These are phyloP conservation scores for Oceanodroma leucorhoa DNA, from an alignment of 2,797 vertebrate species.

Conservation along the genomic window DNA sequence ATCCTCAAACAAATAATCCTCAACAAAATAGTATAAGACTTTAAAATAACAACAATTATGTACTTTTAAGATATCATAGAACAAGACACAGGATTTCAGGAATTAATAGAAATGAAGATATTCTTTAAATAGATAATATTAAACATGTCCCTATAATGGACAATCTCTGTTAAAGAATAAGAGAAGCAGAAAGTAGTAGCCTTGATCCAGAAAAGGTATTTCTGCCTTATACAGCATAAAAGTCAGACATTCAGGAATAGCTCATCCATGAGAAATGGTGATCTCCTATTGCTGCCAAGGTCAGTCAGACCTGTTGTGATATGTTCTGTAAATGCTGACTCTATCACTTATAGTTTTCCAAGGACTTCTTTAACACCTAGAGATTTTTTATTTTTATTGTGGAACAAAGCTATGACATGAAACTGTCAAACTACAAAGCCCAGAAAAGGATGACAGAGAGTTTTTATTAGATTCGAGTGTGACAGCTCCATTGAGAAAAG, in stretches of 20 bases:
- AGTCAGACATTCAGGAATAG: conserved; percentile 26
- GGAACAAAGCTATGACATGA: background rate
- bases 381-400: conserved; percentile 45
- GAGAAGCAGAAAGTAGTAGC: background rate
- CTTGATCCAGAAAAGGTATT: conserved; percentile 38
- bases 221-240: conserved; percentile 15
- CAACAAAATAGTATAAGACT: background rate
- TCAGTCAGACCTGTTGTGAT: conserved; percentile 30
- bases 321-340: conserved; percentile 38
- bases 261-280: conserved; percentile 38
- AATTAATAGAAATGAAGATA: background rate
- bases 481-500: background rate
- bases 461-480: conserved; percentile 15
- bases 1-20: conserved; percentile 1
- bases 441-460: conserved; percentile 18
- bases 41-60: background rate
- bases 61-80: background rate
- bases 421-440: conserved; percentile 30
- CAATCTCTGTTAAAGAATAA: background rate
- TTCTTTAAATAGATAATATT: background rate
- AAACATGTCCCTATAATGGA: background rate
- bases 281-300: conserved; percentile 38
- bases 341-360: conserved; percentile 27
- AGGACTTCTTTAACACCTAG: conserved; percentile 39
- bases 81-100: background rate